phyloP scores from a whole-genome alignment of 2,888 invertebrate genomes.

The Carabus problematicus region DNA sequence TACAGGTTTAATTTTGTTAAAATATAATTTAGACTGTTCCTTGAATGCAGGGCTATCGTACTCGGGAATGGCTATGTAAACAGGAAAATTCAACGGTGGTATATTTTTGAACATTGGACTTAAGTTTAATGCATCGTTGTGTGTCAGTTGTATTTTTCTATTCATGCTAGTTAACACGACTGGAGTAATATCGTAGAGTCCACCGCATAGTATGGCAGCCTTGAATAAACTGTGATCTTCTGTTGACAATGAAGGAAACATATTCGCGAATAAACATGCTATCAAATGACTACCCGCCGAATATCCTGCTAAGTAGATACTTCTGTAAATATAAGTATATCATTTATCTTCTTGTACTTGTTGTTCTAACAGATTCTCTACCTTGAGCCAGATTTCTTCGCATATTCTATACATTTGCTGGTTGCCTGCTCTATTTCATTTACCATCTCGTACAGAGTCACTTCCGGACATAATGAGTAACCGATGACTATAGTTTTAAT shows the following conservation, averaged over 20 bases:
- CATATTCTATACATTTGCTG: constrained; percentile 69
- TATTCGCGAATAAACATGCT: constrained; percentile 66
- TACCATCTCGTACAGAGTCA: constrained; percentile 68
- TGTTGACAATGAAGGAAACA: constrained; percentile 49
- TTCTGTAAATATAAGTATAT: constrained; percentile 61
- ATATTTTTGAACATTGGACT: constrained; percentile 65
- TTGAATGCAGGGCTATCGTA: constrained; percentile 75
- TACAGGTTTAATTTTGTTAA: constrained; percentile 58
- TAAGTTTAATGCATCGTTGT: constrained; percentile 61
- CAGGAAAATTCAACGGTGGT: constrained; percentile 51
- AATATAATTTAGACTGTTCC: constrained; percentile 69
- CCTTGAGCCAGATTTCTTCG: constrained; percentile 66
- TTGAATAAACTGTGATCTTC: constrained; percentile 59
- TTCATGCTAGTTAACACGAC: constrained; percentile 72
- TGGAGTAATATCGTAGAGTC: constrained; percentile 79
- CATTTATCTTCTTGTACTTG: not conserved
- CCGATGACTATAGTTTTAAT: constrained; percentile 78
- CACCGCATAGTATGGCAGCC: constrained; percentile 75
- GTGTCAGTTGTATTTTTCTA: constrained; percentile 69
- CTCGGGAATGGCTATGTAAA: constrained; percentile 66
- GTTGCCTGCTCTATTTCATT: constrained; percentile 70
- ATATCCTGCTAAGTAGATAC: constrained; percentile 79
- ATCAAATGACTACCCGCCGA: constrained; percentile 87
- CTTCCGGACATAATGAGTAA: constrained; percentile 80
- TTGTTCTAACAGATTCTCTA: not conserved